These are phyloP conservation scores for Ifrita kowaldi DNA, from an alignment of 2,113 vertebrate species.

Conservation along the genomic window DNA sequence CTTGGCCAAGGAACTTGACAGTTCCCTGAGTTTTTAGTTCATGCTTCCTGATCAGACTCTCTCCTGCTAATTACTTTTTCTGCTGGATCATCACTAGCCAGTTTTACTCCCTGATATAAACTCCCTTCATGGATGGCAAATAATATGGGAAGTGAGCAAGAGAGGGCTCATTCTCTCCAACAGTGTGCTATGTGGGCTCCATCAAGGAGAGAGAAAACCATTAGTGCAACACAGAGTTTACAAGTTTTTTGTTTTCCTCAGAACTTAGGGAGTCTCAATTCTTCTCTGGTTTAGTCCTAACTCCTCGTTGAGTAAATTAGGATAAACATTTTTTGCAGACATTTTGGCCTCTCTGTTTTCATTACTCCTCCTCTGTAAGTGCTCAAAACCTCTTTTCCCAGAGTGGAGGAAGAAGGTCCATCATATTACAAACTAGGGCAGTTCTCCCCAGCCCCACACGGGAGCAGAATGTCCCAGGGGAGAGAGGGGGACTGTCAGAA, in stretches of 20 bases:
- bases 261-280: background rate
- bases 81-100: background rate
- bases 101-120: background rate
- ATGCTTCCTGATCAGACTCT: background rate
- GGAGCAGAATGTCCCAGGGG: background rate
- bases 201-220: background rate
- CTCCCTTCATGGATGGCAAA: background rate
- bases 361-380: fast-evolving
- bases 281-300: background rate
- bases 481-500: background rate
- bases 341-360: background rate
- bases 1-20: background rate
- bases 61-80: background rate
- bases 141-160: background rate
- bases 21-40: background rate
- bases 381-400: background rate
- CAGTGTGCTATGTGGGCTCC: background rate
- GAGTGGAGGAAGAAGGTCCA: background rate
- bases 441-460: background rate
- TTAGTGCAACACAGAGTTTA: background rate
- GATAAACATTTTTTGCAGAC: background rate
- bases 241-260: background rate
- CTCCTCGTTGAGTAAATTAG: background rate
- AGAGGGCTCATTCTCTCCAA: background rate
- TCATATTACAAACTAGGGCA: background rate